Evolutionary conservation across 2,797 vertebrate genomes (phyloP), one percentile per base, ranked within the genome.

Genomic region (Hemibagrus guttatus): DNA sequence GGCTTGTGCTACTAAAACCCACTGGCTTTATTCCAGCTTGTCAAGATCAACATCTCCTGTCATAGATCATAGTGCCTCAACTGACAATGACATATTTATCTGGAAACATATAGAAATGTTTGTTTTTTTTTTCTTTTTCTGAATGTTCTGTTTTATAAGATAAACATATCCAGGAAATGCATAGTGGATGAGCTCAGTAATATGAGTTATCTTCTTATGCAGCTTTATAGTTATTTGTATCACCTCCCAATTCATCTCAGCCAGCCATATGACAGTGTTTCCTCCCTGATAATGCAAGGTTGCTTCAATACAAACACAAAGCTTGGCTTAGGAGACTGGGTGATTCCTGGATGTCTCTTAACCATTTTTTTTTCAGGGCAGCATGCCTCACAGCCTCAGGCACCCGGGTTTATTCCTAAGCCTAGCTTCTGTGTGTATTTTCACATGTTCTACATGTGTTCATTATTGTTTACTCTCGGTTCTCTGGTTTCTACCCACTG

Each of bases 1-100:
- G 84, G 68, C 85, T 87, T 86, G 66, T 42, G 90, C 92, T 91
- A 76, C 79, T 82, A 59, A 79, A 90, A 89, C 88, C 87, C 89
- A 89, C 89, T 93, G 90, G 87, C 91, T 93, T 91, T 85, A 56
- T 91, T 93, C 92, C 91, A 91, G 88, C 87, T 90, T 90, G 91
- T 92, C 93, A 91, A 90, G 89, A 92, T 89, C 85, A 89, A 85
- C 85, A 91, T 89, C 90, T 87, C 89, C 91, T 76, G 87, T 92
- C 90, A 93, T 92, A 89, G 90, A 91, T 91, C 87, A 81, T 46
- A 64, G 3, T 63, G 79, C 39, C 59, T 64, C 26, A 4, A 28
- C 59, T 64, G 79, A 63, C 39, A 12, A 63, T 81, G 79, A 81
- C 59, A 46, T 46, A 81, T 81, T 46, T 81, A 63, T 64, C 58